phyloP scores from a whole-genome alignment of 2,113 vertebrate species.

The Onychostoma macrolepis region DNA sequence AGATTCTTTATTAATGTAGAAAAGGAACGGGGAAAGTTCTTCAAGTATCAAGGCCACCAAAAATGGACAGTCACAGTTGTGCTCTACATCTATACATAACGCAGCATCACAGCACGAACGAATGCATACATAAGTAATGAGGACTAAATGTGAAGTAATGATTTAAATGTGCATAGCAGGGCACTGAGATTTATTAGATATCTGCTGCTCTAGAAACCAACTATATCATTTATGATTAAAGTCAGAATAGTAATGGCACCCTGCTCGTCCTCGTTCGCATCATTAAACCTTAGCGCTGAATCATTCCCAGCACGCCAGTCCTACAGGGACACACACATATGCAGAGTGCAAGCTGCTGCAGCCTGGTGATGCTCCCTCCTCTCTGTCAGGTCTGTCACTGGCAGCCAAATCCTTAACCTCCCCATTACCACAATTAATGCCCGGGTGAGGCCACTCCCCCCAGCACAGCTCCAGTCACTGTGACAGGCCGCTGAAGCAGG shows the following conservation, averaged over 20 bases:
- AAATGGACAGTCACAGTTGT: neutral
- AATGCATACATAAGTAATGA: slow-evolving; percentile 14
- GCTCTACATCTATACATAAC: neutral
- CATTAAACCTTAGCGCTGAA: slow-evolving; percentile 40
- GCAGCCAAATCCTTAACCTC: slow-evolving; percentile 36
- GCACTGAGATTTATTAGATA: slow-evolving; percentile 7
- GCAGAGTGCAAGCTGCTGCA: slow-evolving; percentile 31
- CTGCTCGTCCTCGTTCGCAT: slow-evolving; percentile 2
- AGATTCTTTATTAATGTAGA: neutral
- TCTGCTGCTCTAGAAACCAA: neutral
- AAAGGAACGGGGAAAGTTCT: neutral
- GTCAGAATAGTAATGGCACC: slow-evolving; percentile 12
- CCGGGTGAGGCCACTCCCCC: slow-evolving; percentile 17
- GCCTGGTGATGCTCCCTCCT: slow-evolving; percentile 3
- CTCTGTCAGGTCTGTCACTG: slow-evolving; percentile 21
- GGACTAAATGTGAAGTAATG: neutral
- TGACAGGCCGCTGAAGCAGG: neutral
- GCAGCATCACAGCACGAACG: neutral
- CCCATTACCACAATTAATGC: slow-evolving; percentile 47
- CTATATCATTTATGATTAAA: slow-evolving; percentile 34
- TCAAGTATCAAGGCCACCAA: neutral
- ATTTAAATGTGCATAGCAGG: slow-evolving; percentile 8
- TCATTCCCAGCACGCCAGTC: slow-evolving; percentile 34
- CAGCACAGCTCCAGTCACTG: neutral
- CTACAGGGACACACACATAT: slow-evolving; percentile 28